A percentile compares a stretch with the other conserved stretches of the same genome.
These are phyloP conservation scores for Drosophila bipectinata DNA, from an alignment of 1,140 invertebrate genomes.

Conservation along the genomic window DNA sequence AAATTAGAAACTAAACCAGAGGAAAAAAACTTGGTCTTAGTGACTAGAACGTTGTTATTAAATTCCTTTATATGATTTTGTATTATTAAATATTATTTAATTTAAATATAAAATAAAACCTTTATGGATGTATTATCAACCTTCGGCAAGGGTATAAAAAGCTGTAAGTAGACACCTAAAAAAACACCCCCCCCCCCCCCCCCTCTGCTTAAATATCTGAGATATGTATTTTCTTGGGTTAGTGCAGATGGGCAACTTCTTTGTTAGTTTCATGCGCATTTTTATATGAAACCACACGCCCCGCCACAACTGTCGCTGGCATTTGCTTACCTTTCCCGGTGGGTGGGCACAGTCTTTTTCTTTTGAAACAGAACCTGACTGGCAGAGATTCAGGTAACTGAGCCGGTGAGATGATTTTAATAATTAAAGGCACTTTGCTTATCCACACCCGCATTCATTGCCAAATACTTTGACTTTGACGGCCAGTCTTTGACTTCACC, in stretches of 20 bases:
- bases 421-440: conserved; percentile 16
- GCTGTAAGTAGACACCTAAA: no score
- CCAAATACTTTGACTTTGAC: conserved; percentile 12
- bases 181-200: no score
- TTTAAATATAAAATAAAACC: no score
- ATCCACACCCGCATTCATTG: conserved; percentile 1
- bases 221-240: not conserved
- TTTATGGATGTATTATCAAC: no score
- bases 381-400: not conserved
- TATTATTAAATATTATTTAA: no score
- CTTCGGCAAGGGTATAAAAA: no score
- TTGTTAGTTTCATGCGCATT: conserved; percentile 50
- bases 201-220: not conserved
- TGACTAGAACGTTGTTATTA: no score
- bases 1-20: conserved; percentile 41
- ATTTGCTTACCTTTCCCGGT: conserved; percentile 27
- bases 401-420: conserved; percentile 11
- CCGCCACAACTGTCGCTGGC: conserved; percentile 34
- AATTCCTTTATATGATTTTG: no score
- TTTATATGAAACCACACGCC: conserved; percentile 49
- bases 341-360: not conserved
- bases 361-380: not conserved
- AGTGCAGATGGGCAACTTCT: not conserved
- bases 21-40: not conserved
- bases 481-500: conserved; percentile 4